These are phyloP conservation scores for Cossypha caffra DNA, from an alignment of 2,797 vertebrate species.

Conservation along the genomic window DNA sequence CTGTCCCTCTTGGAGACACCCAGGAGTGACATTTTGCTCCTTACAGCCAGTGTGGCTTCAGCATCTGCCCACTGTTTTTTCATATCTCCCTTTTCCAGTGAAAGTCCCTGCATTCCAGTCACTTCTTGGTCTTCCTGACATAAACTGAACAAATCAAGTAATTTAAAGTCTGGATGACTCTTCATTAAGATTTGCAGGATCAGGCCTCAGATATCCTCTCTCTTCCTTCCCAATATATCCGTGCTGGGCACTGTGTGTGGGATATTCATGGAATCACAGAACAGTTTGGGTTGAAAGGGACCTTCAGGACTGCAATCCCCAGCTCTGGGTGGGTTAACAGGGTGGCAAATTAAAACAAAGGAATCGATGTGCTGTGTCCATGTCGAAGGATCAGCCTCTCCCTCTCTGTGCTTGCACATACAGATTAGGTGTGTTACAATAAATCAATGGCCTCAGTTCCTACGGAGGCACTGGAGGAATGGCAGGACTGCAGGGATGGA, in stretches of 20 bases:
- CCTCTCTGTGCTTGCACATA: neutral
- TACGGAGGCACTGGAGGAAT: rapidly evolving
- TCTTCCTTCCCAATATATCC: rapidly evolving
- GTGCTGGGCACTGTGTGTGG: rapidly evolving
- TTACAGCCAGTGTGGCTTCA: neutral
- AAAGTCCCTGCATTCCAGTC: neutral
- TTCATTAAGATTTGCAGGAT: neutral
- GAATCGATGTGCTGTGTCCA: neutral
- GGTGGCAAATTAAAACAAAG: slow-evolving; percentile 2
- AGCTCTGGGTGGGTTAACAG: slow-evolving; percentile 18
- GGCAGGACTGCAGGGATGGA: neutral
- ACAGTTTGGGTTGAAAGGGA: neutral
- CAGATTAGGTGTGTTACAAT: neutral
- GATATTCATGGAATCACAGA: neutral
- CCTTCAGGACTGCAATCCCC: neutral
- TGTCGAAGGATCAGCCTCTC: neutral
- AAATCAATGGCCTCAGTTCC: slow-evolving; percentile 23
- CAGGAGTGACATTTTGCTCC: neutral
- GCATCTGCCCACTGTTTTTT: neutral
- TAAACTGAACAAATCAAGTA: neutral
- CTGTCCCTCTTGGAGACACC: neutral
- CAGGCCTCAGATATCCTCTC: neutral
- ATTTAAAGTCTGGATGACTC: neutral
- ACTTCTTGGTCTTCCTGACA: neutral
- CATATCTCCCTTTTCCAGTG: neutral